Conservation (phyloP, 2,113 vertebrate genomes). For the Oryzias curvinotus region DNA sequence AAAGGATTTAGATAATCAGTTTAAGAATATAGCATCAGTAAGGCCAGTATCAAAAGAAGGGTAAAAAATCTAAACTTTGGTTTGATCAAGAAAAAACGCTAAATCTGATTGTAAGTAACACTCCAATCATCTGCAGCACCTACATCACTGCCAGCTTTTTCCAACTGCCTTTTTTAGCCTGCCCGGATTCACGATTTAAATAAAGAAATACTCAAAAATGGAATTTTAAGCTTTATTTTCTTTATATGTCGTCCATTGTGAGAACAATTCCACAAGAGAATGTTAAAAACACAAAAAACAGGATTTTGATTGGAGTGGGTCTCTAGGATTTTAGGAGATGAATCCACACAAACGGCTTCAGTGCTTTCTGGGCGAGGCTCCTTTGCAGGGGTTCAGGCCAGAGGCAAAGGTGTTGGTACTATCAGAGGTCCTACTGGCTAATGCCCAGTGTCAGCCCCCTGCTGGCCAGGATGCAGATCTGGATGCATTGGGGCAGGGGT, state of each 20-base stretch:
- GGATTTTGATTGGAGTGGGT: too few species aligned
- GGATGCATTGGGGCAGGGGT: slow-evolving; percentile 58
- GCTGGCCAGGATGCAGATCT: slow-evolving; percentile 65
- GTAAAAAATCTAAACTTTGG: not conserved
- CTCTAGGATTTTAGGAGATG: not conserved
- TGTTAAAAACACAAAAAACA: too few species aligned
- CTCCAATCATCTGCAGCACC: too few species aligned
- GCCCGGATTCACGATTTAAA: too few species aligned
- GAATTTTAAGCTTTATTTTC: too few species aligned
- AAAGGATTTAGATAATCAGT: not conserved
- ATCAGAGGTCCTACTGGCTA: slow-evolving; percentile 60
- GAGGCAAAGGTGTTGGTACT: slow-evolving; percentile 59
- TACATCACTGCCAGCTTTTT: too few species aligned
- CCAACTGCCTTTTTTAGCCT: too few species aligned
- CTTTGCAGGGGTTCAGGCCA: slow-evolving; percentile 30
- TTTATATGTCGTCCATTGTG: too few species aligned
- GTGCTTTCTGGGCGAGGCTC: slow-evolving; percentile 15
- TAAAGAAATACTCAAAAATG: too few species aligned
- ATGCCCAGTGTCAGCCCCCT: slow-evolving; percentile 76
- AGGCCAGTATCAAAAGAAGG: not conserved
- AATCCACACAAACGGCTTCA: slow-evolving; percentile 9
- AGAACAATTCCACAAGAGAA: too few species aligned
- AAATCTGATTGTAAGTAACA: too few species aligned
- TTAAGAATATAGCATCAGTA: not conserved
- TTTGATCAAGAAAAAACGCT: too few species aligned